Evolutionary conservation across 2,888 invertebrate species (phyloP).

Genomic region (Oithona nana): DNA sequence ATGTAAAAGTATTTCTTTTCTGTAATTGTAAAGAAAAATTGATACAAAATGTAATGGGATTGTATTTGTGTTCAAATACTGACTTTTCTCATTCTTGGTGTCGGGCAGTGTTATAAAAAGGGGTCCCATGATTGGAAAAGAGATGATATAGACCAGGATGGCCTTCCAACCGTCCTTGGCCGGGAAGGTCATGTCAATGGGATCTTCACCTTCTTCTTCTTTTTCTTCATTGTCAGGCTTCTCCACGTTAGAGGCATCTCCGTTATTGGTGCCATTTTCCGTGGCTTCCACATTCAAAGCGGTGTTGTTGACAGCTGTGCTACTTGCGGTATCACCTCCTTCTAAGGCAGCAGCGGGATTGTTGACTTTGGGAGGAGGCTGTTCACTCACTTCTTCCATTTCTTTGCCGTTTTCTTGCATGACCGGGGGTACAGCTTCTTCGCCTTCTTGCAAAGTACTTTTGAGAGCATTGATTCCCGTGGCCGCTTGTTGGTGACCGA

Average conservation of each 20-base stretch:
- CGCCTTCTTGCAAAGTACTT: neutral
- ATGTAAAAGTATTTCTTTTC: constrained; percentile 73
- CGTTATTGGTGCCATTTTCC: neutral
- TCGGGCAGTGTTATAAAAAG: constrained; percentile 9
- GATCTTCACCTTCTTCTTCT: constrained; percentile 4
- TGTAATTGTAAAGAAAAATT: constrained; percentile 29
- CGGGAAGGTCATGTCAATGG: constrained; percentile 15
- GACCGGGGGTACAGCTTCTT: no score
- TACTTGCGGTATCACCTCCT: neutral
- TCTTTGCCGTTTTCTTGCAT: no score
- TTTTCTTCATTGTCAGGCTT: neutral
- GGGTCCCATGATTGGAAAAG: constrained; percentile 13
- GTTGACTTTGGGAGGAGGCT: no score
- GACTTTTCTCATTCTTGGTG: constrained; percentile 8
- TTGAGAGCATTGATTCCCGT: constrained; percentile 1
- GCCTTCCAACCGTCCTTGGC: constrained; percentile 7
- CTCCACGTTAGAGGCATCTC: neutral
- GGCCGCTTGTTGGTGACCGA: constrained; percentile 1
- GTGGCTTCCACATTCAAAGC: neutral
- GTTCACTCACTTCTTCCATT: no score
- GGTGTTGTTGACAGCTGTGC: neutral
- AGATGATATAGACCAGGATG: constrained; percentile 9
- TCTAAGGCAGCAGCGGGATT: no score
- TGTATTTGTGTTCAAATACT: neutral
- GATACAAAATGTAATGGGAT: neutral